Conservation (phyloP, 2,797 vertebrate genomes). For the Mormyrops boulengeri region DNA sequence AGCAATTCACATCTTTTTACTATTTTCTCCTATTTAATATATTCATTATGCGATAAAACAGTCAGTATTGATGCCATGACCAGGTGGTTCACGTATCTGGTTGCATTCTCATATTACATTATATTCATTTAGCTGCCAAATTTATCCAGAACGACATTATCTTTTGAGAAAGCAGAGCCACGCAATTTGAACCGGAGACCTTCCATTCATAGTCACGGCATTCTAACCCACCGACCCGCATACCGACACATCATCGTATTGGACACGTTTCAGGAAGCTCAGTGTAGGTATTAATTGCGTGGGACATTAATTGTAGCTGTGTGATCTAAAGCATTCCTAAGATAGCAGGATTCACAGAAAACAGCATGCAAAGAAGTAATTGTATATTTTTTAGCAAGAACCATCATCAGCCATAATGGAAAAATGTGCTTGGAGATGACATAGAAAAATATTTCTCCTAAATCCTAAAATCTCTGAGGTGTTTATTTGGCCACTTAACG, state of each 20-base stretch:
- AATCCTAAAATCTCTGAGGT: neutral
- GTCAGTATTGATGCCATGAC: neutral
- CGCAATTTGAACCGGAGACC: neutral
- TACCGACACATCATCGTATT: neutral
- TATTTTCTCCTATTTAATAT: neutral
- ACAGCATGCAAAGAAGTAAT: neutral
- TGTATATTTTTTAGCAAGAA: neutral
- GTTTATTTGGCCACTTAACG: neutral
- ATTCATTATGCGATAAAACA: neutral
- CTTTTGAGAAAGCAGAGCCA: neutral
- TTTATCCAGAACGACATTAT: neutral
- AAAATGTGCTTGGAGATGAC: neutral
- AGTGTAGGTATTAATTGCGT: neutral
- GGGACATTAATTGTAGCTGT: neutral
- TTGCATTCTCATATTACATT: neutral
- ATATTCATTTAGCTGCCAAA: neutral
- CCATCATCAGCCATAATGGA: neutral
- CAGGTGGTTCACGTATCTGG: neutral
- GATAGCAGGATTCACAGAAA: neutral
- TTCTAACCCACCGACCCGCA: neutral
- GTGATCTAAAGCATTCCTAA: neutral
- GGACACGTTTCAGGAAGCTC: neutral
- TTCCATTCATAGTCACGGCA: neutral
- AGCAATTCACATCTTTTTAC: neutral
- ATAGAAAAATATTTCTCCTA: neutral